Base-by-base conservation (phyloP, 2,888 invertebrate genomes). In the Phaonia tiefii region DNA sequence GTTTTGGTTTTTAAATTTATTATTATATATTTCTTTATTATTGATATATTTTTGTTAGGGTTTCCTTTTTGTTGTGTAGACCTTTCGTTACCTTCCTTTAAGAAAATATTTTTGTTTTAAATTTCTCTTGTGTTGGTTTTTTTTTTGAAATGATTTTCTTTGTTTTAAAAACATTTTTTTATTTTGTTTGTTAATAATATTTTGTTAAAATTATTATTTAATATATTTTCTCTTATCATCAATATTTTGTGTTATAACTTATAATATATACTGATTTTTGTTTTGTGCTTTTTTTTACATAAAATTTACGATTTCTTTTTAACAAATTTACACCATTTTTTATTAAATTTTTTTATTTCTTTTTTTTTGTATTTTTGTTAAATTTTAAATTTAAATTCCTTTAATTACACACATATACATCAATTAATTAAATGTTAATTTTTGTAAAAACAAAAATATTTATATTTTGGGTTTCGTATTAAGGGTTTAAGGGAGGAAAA, bases 401-500 rank as follows among this genome's bases (percentile, higher is more conserved):
- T n/a, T n/a, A n/a, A n/a, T n/a, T 67, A 58, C 75, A 81, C 67
- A 81, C 75, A 81, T 78, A 78, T 72, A 78, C 75, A 81, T 60
- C 71, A 58, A 71, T 44, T 31, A 8, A 31, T 31, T 31, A 8
- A 39, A 4, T 54, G 25, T 39, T 42, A 22, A 31, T 31, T 31
- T 31, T 31, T 31, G 3, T 31, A 3, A 31, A 31, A 31, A n/a
- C n/a, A n/a, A n/a, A n/a, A n/a, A n/a, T n/a, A n/a, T n/a, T n/a
- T n/a, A n/a, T n/a, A n/a, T n/a, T n/a, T n/a, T n/a, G n/a, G n/a
- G n/a, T n/a, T n/a, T n/a, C n/a, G n/a, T n/a, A n/a, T n/a, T n/a
- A n/a, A n/a, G n/a, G n/a, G n/a, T n/a, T n/a, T n/a, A n/a, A n/a
- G n/a, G n/a, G n/a, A n/a, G n/a, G n/a, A n/a, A n/a, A n/a, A n/a